Conservation (phyloP, 2,797 vertebrate species). For the Dryobates pubescens region DNA sequence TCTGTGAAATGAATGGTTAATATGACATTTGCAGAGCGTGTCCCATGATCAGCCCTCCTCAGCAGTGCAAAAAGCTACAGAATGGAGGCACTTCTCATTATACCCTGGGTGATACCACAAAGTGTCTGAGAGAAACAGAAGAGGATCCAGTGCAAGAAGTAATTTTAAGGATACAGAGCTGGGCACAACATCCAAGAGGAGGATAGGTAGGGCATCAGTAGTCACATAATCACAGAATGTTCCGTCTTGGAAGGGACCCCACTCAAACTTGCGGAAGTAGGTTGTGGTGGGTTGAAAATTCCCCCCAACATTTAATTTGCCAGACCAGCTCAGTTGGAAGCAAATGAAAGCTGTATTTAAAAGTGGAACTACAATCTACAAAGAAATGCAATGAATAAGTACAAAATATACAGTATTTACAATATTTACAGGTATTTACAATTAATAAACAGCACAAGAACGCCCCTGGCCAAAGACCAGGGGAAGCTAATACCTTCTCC, state of each 20-base stretch:
- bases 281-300: too few species aligned
- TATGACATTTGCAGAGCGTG: background rate
- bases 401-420: too few species aligned
- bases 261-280: background rate
- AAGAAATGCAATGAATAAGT: too few species aligned
- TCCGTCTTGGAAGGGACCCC: too few species aligned
- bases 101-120: background rate
- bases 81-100: background rate
- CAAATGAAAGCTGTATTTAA: too few species aligned
- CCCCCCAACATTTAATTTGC: too few species aligned
- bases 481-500: too few species aligned
- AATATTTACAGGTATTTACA: too few species aligned
- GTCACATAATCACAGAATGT: background rate
- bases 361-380: too few species aligned
- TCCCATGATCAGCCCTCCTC: background rate
- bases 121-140: background rate
- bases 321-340: too few species aligned
- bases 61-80: background rate
- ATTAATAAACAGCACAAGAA: too few species aligned
- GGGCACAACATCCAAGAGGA: background rate
- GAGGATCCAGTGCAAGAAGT: background rate
- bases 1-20: constrained; percentile 31
- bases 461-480: too few species aligned
- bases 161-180: background rate
- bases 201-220: background rate